phyloP scores from a whole-genome alignment of 1,140 invertebrate genomes.

The Drosophila jambulina region DNA sequence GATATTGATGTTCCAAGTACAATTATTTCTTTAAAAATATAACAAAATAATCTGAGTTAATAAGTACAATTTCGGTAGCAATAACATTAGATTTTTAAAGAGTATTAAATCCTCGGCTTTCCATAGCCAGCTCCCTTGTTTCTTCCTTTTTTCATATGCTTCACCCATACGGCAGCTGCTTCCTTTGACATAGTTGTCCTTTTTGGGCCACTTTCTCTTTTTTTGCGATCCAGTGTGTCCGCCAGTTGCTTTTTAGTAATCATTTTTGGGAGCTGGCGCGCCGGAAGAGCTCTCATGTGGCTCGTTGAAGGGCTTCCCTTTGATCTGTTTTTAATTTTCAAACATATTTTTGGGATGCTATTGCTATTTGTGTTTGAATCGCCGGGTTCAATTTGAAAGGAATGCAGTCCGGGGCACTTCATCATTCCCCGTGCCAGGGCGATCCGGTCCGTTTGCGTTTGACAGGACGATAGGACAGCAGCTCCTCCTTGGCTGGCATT shows the following conservation, averaged over 20 bases:
- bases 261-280: conserved; percentile 66
- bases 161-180: conserved; percentile 37
- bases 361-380: conserved; percentile 59
- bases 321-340: conserved; percentile 83
- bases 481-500: conserved; percentile 72
- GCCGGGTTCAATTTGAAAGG: conserved; percentile 62
- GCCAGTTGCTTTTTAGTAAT: conserved; percentile 65
- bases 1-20: no score
- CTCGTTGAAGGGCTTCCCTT: conserved; percentile 62
- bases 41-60: neutral
- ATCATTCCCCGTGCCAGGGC: conserved; percentile 49
- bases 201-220: conserved; percentile 34
- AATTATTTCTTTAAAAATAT: no score
- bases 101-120: neutral
- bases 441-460: conserved; percentile 53
- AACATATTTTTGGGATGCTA: conserved; percentile 56
- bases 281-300: conserved; percentile 77
- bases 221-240: conserved; percentile 20
- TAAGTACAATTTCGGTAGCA: neutral
- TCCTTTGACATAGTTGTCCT: conserved; percentile 72
- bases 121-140: no score
- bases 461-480: conserved; percentile 65
- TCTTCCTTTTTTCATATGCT: conserved; percentile 4
- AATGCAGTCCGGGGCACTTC: conserved; percentile 73
- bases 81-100: neutral